These are phyloP conservation scores for Chionodraco myersi DNA, from an alignment of 2,113 vertebrate genomes.

Conservation along the genomic window DNA sequence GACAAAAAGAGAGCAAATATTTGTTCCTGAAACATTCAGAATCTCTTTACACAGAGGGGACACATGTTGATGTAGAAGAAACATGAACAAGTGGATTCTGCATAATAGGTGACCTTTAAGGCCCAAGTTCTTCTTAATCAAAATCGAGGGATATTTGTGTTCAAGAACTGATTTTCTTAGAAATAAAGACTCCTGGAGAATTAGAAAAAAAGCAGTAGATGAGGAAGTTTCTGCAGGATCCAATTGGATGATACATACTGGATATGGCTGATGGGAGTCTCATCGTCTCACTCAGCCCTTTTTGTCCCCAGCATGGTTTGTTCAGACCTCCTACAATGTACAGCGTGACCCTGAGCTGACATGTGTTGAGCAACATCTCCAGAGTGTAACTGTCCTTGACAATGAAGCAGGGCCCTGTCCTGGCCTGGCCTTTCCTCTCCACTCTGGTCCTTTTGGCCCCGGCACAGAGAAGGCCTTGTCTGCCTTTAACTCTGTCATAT, in stretches of 20 bases:
- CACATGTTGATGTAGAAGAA: too few relatives aligned
- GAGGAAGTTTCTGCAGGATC: background rate
- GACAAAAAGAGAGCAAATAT: too few relatives aligned
- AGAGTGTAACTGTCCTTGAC: conserved; percentile 95
- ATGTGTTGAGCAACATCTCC: conserved; percentile 91
- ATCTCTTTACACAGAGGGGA: too few relatives aligned
- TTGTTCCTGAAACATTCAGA: too few relatives aligned
- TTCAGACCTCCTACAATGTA: conserved; percentile 81
- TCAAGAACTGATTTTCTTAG: background rate
- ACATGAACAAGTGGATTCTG: too few relatives aligned
- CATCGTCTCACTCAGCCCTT: conserved; percentile 15
- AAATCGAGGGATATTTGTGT: background rate
- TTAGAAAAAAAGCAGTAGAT: background rate
- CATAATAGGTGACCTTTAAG: too few relatives aligned
- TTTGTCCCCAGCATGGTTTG: conserved; percentile 44
- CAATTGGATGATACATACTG: background rate
- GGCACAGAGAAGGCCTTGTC: conserved; percentile 85
- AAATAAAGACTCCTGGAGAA: background rate
- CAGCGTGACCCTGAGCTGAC: conserved; percentile 89
- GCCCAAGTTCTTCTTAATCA: too few relatives aligned
- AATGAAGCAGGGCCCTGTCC: conserved; percentile 85
- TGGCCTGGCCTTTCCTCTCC: conserved; percentile 44
- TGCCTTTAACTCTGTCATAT: conserved; percentile 56
- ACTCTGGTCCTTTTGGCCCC: conserved; percentile 41
- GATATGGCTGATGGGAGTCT: conserved; percentile 7